Percentiles rank a stretch among this genome's conserved stretches.
These are phyloP conservation scores for Strigamia transsilvanica DNA, from an alignment of 2,888 invertebrate genomes.

Conservation along the genomic window DNA sequence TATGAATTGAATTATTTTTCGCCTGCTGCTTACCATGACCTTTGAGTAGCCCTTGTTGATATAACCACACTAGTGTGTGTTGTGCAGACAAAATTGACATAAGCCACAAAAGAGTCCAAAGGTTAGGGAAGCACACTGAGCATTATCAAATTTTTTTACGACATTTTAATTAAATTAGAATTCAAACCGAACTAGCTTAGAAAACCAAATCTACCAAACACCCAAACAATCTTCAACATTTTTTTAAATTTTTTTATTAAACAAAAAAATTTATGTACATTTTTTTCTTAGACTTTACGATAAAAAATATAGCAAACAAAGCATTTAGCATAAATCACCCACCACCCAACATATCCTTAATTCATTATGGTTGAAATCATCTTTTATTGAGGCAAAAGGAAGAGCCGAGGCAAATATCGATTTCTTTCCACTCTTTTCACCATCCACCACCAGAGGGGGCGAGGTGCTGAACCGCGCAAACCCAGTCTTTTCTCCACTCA, in stretches of 20 bases:
- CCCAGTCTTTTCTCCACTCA: constrained; percentile 38
- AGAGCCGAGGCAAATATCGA: constrained; percentile 1
- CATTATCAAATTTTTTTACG: constrained; percentile 37
- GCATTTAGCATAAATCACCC: background rate
- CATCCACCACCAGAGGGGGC: constrained; percentile 32
- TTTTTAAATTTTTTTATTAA: no score
- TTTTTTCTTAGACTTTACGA: background rate
- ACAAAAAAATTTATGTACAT: no score
- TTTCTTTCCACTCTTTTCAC: constrained; percentile 18
- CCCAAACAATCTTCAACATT: background rate
- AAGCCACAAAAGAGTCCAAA: constrained; percentile 25
- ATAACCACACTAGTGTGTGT: constrained; percentile 17
- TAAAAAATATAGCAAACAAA: background rate
- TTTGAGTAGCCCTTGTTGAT: constrained; percentile 42
- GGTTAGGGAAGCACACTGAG: constrained; percentile 17
- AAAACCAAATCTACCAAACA: background rate
- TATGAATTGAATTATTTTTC: constrained; percentile 43
- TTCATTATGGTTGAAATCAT: constrained; percentile 22
- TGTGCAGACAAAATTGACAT: constrained; percentile 32
- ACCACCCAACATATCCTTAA: background rate
- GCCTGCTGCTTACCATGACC: constrained; percentile 32
- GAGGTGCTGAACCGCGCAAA: constrained; percentile 41
- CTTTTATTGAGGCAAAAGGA: constrained; percentile 32
- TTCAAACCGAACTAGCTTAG: background rate
- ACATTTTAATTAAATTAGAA: constrained; percentile 35